Base-by-base conservation (phyloP, 1,140 invertebrate genomes). In the Ctenoplectra terminalis region DNA sequence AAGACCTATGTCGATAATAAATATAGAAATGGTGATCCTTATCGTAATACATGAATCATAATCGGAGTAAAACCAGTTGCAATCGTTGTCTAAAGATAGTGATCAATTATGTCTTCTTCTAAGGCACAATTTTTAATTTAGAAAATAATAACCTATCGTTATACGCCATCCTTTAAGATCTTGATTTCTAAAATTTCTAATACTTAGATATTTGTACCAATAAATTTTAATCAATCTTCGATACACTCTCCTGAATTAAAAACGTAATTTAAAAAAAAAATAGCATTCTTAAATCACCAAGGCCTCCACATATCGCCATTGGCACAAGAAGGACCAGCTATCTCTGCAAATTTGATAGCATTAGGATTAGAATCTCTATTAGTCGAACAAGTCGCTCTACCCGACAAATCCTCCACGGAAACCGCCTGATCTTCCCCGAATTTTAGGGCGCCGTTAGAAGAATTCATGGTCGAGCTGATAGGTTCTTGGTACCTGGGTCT, bases 301-400 rank as follows among this genome's bases (percentile, higher is more conserved):
- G 94, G 94, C 71, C 94, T 89, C 94, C 94, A 94, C 94, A 94
- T 94, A 75, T 94, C 93, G 8, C 92, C 91, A 66, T 92, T 90
- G 23, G 83, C 79, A 46, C 87, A 88, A 2, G 91, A 89, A 46
- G 92, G 86, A 73, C 89, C 82, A 72, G 91, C 81, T 81, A 88
- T 78, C 61, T 88, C 80, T 86, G 87, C 82, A 87, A 92, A 82
- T 83, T 89, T 89, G 74, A 74, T 88, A 86, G 81, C 48, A 83
- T 82, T 90, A 63, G 73, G 82, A 90, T 92, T 86, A 82, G 92
- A 67, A 88, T 91, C 61, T 86, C 85, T 84, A 56, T 60, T 63
- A 58, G 58, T 63, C 26, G 71, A 71, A 63, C 86, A 75, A 78
- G 89, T 86, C 81, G 90, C 83, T 91, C 91, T 89, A 20, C 82